phyloP scores from a whole-genome alignment of 2,113 vertebrate species.

The Brachyhypopomus gauderio region DNA sequence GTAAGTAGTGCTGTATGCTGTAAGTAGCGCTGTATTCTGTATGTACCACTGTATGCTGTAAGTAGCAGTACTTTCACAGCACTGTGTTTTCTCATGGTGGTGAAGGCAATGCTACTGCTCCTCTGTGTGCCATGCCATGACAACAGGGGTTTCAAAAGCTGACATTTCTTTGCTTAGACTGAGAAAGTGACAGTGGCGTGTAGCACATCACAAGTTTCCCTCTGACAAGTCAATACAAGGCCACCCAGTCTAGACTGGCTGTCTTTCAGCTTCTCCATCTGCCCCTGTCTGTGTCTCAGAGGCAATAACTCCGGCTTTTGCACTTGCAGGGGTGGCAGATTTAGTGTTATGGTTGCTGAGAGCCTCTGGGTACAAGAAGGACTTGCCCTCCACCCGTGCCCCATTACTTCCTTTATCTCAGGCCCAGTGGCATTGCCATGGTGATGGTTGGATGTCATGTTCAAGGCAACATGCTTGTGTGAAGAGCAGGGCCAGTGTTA shows the following conservation, averaged over 20 bases:
- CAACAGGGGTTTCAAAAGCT: neutral
- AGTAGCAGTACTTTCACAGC: neutral
- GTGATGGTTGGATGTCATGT: slow-evolving; percentile 37
- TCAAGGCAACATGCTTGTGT: slow-evolving; percentile 49
- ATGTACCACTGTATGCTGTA: too few species aligned
- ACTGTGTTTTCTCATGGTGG: neutral
- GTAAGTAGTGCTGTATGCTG: too few species aligned
- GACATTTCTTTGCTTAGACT: neutral
- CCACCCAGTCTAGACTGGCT: slow-evolving; percentile 31
- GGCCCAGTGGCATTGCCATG: slow-evolving; percentile 49
- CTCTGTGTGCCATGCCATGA: neutral
- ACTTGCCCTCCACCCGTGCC: slow-evolving; percentile 30
- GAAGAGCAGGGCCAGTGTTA: slow-evolving; percentile 39
- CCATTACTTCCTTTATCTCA: slow-evolving; percentile 29
- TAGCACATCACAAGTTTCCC: neutral
- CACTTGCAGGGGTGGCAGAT: slow-evolving; percentile 46
- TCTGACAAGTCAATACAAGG: slow-evolving; percentile 28
- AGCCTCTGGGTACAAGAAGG: slow-evolving; percentile 39
- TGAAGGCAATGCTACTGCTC: too few species aligned
- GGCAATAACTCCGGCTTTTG: slow-evolving; percentile 25
- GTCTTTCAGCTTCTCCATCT: slow-evolving; percentile 20
- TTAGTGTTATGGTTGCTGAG: slow-evolving; percentile 43
- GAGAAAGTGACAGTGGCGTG: neutral
- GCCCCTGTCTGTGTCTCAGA: slow-evolving; percentile 1
- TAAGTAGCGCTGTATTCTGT: too few species aligned